phyloP scores from a whole-genome alignment of 1,140 invertebrate species.

The Polypedilum vanderplanki region DNA sequence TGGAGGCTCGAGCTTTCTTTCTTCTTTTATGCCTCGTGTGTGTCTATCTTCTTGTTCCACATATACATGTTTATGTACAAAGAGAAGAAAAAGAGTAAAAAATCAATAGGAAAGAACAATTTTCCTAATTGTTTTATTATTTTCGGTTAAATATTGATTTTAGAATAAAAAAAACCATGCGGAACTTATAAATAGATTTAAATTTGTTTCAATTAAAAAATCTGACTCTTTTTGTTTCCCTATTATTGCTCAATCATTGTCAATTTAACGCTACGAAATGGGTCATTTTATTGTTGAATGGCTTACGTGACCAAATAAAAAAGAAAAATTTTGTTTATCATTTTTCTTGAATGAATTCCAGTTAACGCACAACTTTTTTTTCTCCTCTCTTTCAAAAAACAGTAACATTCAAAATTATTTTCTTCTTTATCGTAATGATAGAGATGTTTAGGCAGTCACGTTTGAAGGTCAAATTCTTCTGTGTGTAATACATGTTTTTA shows the following conservation, averaged over 20 bases:
- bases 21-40: not conserved
- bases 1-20: not conserved
- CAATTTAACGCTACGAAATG: no score
- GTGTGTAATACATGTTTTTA: not conserved
- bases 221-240: not conserved
- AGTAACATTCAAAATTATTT: not conserved
- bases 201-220: not conserved
- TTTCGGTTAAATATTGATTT: no score
- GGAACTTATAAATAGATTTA: not conserved
- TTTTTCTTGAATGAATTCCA: not conserved
- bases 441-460: slow-evolving; percentile 7
- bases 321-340: not conserved
- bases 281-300: not conserved
- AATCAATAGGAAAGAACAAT: not conserved
- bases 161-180: not conserved
- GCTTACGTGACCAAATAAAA: not conserved
- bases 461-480: not conserved
- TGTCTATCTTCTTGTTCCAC: not conserved
- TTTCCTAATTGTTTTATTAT: not conserved
- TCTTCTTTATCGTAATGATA: slow-evolving; percentile 19
- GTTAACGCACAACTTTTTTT: not conserved
- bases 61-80: not conserved
- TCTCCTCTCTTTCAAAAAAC: not conserved
- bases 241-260: no score
- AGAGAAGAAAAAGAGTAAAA: not conserved